Evolutionary conservation across 2,797 vertebrate species (phyloP).

Genomic region (Thalassophryne amazonica): DNA sequence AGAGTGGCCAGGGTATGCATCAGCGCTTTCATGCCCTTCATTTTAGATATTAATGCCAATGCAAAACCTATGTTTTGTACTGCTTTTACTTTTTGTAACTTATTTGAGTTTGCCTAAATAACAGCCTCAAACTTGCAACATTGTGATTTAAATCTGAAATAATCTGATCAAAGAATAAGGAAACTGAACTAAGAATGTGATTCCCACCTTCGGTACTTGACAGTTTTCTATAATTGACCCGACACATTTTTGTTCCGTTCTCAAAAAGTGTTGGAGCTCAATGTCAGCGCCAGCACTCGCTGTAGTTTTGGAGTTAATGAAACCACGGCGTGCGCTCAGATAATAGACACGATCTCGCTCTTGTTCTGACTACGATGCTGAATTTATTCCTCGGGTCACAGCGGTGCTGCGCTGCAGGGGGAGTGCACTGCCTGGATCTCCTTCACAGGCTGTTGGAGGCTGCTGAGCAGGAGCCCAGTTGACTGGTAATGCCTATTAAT

Average conservation of each 20-base stretch:
- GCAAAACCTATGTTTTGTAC: background rate
- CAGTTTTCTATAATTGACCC: background rate
- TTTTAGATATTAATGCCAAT: background rate
- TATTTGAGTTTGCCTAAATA: too few species aligned
- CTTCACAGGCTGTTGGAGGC: conserved; percentile 63
- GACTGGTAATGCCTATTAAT: conserved; percentile 79
- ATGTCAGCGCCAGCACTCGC: background rate
- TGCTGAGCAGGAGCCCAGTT: conserved; percentile 61
- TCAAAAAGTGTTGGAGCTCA: background rate
- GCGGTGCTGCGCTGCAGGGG: conserved; percentile 32
- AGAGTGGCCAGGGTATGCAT: too few species aligned
- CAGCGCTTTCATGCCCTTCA: too few species aligned
- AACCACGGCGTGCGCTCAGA: conserved; percentile 4
- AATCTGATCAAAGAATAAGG: background rate
- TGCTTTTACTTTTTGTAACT: too few species aligned
- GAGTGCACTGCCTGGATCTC: conserved; percentile 56
- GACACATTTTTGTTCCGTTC: background rate
- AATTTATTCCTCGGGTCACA: conserved; percentile 37
- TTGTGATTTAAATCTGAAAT: background rate
- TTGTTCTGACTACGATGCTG: conserved; percentile 14
- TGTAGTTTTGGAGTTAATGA: background rate
- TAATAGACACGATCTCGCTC: conserved; percentile 2
- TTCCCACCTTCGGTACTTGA: too few species aligned
- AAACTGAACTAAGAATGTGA: background rate
- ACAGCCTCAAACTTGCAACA: background rate